Conservation (phyloP, 2,888 invertebrate species). For the Scotopteryx bipunctaria region DNA sequence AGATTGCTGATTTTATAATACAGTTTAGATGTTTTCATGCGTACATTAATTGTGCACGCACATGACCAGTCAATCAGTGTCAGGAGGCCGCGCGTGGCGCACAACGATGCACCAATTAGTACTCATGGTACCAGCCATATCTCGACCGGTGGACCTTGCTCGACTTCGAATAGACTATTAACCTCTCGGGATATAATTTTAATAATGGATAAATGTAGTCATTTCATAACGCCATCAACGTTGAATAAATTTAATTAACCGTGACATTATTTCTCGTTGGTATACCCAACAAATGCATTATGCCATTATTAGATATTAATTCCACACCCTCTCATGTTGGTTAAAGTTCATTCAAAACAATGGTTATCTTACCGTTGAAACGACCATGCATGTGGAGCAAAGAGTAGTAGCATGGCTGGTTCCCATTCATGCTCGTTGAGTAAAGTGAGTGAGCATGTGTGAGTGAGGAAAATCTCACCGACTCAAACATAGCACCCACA, state of each 20-base stretch:
- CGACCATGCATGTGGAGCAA: not conserved
- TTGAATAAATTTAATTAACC: slow-evolving; percentile 7
- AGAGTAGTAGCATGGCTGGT: slow-evolving; percentile 4
- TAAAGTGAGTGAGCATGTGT: slow-evolving; percentile 8
- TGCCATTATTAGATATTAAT: too few species aligned
- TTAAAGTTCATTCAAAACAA: slow-evolving; percentile 1
- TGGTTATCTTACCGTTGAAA: not conserved
- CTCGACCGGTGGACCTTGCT: slow-evolving; percentile 13
- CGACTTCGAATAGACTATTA: slow-evolving; percentile 14
- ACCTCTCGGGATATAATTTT: slow-evolving; percentile 5
- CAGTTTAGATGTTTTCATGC: slow-evolving; percentile 20
- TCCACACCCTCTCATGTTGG: too few species aligned
- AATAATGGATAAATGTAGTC: slow-evolving; percentile 4
- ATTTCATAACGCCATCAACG: not conserved
- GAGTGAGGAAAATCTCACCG: too few species aligned
- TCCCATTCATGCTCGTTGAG: slow-evolving; percentile 4
- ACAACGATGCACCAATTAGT: slow-evolving; percentile 23
- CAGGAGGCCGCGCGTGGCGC: slow-evolving; percentile 8
- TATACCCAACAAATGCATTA: too few species aligned
- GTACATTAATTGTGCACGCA: slow-evolving; percentile 47
- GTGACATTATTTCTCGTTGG: not conserved
- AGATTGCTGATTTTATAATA: slow-evolving; percentile 1
- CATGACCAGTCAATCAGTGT: slow-evolving; percentile 45
- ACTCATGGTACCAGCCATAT: not conserved
- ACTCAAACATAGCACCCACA: too few species aligned